Percentiles rank a stretch among this genome's conserved stretches.
Evolutionary conservation across 2,797 vertebrate species (phyloP).

Genomic region (Myotis findleyi): DNA sequence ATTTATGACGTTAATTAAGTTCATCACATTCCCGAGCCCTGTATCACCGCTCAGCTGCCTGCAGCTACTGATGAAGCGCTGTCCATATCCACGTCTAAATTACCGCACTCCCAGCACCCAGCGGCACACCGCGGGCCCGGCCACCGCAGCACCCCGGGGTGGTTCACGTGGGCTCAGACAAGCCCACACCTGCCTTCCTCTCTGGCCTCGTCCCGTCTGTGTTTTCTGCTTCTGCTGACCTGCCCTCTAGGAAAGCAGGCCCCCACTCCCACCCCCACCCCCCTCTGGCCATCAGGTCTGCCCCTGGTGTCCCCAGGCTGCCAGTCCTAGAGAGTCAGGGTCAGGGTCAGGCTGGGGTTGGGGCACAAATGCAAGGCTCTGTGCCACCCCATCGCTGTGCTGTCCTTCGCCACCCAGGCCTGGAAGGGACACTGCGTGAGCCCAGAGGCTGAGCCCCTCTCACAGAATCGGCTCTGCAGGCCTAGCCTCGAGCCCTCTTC

Average conservation of each 20-base stretch:
- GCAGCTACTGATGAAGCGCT: neutral
- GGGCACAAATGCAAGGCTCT: neutral
- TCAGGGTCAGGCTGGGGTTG: neutral
- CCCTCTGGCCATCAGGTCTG: neutral
- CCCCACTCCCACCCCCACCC: too few relatives aligned
- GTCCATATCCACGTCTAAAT: rapidly evolving
- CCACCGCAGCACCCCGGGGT: too few relatives aligned
- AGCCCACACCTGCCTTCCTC: neutral
- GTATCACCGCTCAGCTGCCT: neutral
- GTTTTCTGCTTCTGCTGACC: neutral
- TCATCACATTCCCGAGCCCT: neutral
- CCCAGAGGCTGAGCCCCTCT: neutral
- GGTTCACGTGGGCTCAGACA: neutral
- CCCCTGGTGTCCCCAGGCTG: neutral
- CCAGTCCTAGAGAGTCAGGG: neutral
- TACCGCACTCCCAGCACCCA: rapidly evolving
- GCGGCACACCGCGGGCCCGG: neutral
- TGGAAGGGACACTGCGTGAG: neutral
- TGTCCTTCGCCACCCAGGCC: neutral
- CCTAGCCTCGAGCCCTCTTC: too few relatives aligned
- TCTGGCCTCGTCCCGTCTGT: neutral
- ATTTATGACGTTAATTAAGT: conserved; percentile 54
- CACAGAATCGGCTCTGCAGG: neutral
- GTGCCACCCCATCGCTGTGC: neutral
- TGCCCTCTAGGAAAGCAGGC: neutral